Evolutionary conservation across 1,140 invertebrate genomes (phyloP), one percentile per base, ranked within the genome.

Genomic region (Drosophila paulistorum): DNA sequence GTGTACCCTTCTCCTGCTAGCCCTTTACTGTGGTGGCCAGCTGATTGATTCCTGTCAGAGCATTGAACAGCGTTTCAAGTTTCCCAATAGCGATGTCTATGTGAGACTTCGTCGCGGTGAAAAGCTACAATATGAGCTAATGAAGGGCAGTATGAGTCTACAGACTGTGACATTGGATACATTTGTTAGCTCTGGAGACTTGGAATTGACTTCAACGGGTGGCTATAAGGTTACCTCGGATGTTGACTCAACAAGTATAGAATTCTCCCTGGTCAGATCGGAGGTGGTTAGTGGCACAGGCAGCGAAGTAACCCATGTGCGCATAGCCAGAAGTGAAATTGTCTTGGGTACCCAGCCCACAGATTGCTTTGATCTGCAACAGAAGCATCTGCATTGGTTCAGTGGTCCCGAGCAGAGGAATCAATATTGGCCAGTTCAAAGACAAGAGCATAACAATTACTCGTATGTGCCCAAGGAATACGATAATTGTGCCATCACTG

Each of bases 401-500:
- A 94, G 94, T 11, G 95, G 95, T 9, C 94, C 94, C 0, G 92
- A 95, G 71, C 90, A 93, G 61, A 93, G 93, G 37, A 91, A 93
- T 20, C 94, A 95, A 68, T 94, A 93, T 68, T 96, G 95, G 95
- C 95, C 95, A 0, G 93, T 95, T 13, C 94, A 96, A 76, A 91
- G 94, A 7, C 93, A 95, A 74, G 92, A 91, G 1, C 93, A 94
- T 7, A 91, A 92, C 0, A 94, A 95, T 55, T 94, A 94, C 76
- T 93, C 94, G 0, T 95, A 95, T 77, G 70, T 95, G 11, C 93
- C 94, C n/a, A 94, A 95, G 55, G 94, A 95, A 79, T 92, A 92
- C 3, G 92, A 93, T 54, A 95, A 95, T 90, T 94, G 94, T 81
- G 95, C 94, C 4, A 91, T 97, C 1, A 92, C 94, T 0, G 96